These are phyloP conservation scores for Psophia crepitans DNA, from an alignment of 2,113 vertebrate species.

Conservation along the genomic window DNA sequence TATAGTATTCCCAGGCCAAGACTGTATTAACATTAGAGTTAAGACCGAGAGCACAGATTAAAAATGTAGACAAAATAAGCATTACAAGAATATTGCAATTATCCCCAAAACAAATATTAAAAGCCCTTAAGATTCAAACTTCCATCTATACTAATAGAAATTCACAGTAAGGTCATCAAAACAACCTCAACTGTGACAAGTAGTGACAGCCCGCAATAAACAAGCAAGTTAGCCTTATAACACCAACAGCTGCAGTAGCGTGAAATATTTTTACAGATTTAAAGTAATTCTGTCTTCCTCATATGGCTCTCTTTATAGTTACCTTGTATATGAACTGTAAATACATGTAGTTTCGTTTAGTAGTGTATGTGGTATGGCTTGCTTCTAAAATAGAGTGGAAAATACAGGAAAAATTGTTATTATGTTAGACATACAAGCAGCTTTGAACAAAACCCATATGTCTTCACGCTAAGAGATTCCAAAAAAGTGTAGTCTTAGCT, in stretches of 20 bases:
- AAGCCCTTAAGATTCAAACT: background rate
- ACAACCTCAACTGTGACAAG: background rate
- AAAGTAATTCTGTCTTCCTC: background rate
- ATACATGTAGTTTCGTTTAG: background rate
- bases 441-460: background rate
- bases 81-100: background rate
- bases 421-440: background rate
- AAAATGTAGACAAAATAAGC: background rate
- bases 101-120: background rate
- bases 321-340: background rate
- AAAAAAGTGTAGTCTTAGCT: background rate
- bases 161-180: background rate
- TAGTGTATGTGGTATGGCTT: background rate
- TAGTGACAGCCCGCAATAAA: background rate
- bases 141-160: background rate
- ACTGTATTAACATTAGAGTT: background rate
- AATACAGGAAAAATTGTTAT: background rate
- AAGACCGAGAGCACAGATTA: background rate
- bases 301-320: background rate
- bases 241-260: background rate
- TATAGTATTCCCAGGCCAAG: background rate
- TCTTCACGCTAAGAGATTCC: background rate
- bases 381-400: background rate
- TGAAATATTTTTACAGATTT: background rate
- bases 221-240: background rate